These are phyloP conservation scores for Pantala flavescens DNA, from an alignment of 1,140 invertebrate genomes.

Conservation along the genomic window DNA sequence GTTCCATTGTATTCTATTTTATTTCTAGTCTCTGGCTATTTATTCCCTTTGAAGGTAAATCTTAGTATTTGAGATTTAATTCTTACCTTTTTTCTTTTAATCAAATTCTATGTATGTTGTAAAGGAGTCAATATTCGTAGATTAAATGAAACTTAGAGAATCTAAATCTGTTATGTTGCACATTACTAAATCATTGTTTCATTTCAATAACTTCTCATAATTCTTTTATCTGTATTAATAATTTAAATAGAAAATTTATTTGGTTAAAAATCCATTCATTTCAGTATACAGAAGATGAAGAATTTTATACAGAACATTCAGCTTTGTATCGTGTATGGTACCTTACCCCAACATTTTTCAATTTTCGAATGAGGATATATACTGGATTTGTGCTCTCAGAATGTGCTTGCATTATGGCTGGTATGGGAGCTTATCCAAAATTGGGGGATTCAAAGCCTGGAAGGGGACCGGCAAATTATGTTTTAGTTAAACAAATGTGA, in stretches of 20 bases:
- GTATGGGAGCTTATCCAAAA: constrained; percentile 81
- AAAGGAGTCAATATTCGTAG: no score
- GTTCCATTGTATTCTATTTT: constrained; percentile 55
- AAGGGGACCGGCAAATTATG: constrained; percentile 57
- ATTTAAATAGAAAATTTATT: no score
- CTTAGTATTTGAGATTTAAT: background rate
- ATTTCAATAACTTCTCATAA: no score
- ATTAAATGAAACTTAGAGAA: constrained; percentile 22
- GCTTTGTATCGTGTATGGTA: constrained; percentile 71
- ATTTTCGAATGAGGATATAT: constrained; percentile 82
- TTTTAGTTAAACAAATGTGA: background rate
- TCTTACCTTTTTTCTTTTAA: background rate
- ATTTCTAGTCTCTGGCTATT: constrained; percentile 54
- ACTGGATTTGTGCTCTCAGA: constrained; percentile 81
- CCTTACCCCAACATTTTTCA: constrained; percentile 75
- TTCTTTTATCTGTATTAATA: no score
- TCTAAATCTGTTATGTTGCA: no score
- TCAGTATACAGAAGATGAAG: constrained; percentile 58
- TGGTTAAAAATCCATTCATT: constrained; percentile 28
- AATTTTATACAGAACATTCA: constrained; percentile 51
- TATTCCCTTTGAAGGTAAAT: constrained; percentile 61
- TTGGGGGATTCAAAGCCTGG: constrained; percentile 61
- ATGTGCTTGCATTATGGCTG: constrained; percentile 80
- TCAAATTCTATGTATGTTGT: background rate
- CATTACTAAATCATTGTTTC: no score